phyloP scores from a whole-genome alignment of 2,113 vertebrate genomes.

The Corythornis vintsioides region DNA sequence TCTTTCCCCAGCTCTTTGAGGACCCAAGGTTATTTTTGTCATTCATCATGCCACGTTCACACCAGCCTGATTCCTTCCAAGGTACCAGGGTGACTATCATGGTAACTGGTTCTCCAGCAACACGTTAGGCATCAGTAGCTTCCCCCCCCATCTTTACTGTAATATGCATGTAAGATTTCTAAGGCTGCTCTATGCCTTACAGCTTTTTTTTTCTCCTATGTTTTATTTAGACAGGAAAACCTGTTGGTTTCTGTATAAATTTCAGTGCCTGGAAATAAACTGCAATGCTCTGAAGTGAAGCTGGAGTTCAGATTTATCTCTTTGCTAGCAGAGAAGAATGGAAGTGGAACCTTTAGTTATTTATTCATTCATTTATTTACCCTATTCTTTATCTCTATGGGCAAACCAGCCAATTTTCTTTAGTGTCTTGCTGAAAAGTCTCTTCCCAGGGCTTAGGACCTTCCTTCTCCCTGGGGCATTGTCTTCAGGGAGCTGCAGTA shows the following conservation, averaged over 20 bases:
- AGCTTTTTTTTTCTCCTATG: conserved; percentile 34
- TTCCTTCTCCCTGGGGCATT: not conserved
- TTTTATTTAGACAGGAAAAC: conserved; percentile 48
- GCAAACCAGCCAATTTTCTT: not conserved
- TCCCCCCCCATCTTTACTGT: not conserved
- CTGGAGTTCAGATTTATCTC: not conserved
- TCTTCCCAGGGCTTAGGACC: not conserved
- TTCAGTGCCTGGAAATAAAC: conserved; percentile 51
- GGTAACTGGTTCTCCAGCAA: conserved; percentile 26
- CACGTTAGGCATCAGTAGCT: not conserved
- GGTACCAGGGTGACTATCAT: conserved; percentile 30
- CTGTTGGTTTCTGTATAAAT: conserved; percentile 37
- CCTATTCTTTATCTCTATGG: not conserved
- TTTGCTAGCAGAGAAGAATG: not conserved
- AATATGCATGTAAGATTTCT: conserved; percentile 6
- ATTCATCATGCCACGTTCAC: conserved; percentile 20
- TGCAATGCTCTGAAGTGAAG: conserved; percentile 21
- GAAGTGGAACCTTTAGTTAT: not conserved
- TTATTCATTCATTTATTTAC: not conserved
- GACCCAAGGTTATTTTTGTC: conserved; percentile 51
- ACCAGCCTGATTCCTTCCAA: not conserved
- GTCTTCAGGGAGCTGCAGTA: not conserved
- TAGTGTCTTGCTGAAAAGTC: not conserved
- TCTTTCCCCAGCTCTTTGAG: conserved; percentile 25
- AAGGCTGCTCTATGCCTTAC: conserved; percentile 7